Percentiles rank a stretch among this genome's conserved stretches.
Conservation (phyloP, 2,888 invertebrate genomes). For the Polyommatus iphigenia region DNA sequence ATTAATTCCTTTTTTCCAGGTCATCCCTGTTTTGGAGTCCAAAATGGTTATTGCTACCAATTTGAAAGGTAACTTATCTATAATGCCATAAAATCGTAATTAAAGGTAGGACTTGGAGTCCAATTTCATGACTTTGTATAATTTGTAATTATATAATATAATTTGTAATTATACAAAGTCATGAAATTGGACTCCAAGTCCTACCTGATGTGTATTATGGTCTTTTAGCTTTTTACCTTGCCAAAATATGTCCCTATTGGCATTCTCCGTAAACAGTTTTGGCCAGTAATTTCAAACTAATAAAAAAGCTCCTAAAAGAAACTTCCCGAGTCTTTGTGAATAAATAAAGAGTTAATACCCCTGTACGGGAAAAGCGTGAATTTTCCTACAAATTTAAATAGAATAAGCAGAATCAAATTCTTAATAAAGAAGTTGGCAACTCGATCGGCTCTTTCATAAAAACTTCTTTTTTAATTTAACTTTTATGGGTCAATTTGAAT, state of each 20-base stretch:
- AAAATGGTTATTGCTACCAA: no score
- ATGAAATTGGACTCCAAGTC: no score
- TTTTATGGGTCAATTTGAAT: background rate
- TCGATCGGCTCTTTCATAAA: background rate
- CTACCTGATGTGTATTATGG: no score
- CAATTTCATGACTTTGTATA: no score
- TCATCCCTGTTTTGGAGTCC: no score
- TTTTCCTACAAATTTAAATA: conserved; percentile 17
- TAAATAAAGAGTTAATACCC: conserved; percentile 9
- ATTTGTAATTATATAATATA: no score
- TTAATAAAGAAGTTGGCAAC: background rate
- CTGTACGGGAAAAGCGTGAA: background rate
- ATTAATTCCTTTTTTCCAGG: no score
- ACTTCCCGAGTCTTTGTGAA: conserved; percentile 8
- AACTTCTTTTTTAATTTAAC: background rate
- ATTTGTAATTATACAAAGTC: no score
- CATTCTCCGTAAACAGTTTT: background rate
- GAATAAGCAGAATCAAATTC: background rate
- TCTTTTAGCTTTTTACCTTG: background rate
- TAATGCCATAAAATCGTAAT: no score
- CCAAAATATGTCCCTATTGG: background rate
- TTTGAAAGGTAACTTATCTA: no score
- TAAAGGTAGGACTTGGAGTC: no score
- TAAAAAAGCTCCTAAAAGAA: conserved; percentile 5
- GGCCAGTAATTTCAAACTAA: background rate